Base-by-base conservation (phyloP, 2,888 invertebrate genomes). In the Parnassius glacialis region DNA sequence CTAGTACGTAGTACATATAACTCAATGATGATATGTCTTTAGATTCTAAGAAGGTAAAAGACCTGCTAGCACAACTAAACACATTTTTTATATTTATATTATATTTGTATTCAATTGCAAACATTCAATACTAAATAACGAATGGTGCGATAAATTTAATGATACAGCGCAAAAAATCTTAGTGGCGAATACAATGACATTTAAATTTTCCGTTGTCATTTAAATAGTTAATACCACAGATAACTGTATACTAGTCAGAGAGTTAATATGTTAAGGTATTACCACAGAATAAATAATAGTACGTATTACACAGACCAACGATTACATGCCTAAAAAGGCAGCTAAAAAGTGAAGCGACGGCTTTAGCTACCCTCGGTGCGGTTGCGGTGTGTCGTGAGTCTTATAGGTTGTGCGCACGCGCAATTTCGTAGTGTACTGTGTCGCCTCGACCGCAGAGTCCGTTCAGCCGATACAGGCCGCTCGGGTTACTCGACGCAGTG, bases 361-460 rank as follows among this genome's bases (percentile, higher is more conserved):
- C 63, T 57, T 41, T 48, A 56, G 59, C 63, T 59, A 56, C 59
- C 59, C 59, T 54, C 55, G 62, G 52, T 63, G 63, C 56, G 59
- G 59, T 56, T 56, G 52, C 56, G 60, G 59, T 59, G 67, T 67
- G 67, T 72, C 70, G 75, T 73, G 65, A 62, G 74, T 75, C 55
- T 73, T 71, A 75, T 74, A 76, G 74, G 71, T 69, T 72, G 67
- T 77, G 80, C 74, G 76, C 77, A 70, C 74, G 78, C 74, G 77
- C 78, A 79, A 79, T 80, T 82, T 80, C 79, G 79, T 79, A 81
- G 81, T 79, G 74, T 76, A 79, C 78, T 76, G 76, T 80, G 74
- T 79, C 78, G 75, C 68, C 70, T 76, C 72, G 78, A 85, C 85
- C 85, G 79, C 85, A 85, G 80, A 69, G 78, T 80, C 75, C 77